These are phyloP conservation scores for Orussus abietinus DNA, from an alignment of 1,140 invertebrate genomes.

Conservation along the genomic window DNA sequence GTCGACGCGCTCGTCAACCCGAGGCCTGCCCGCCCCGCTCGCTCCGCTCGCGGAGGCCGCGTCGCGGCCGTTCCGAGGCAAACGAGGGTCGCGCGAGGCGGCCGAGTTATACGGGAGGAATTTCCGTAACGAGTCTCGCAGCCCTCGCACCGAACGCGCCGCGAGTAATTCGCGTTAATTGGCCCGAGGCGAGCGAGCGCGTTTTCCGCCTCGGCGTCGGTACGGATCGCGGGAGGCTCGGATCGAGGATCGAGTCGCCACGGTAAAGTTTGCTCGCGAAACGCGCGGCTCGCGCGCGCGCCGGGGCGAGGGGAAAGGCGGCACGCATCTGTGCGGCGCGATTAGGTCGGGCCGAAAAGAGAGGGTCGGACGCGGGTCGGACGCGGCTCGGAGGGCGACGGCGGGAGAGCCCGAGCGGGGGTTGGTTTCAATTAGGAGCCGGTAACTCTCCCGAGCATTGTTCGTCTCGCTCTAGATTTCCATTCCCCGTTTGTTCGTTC, in stretches of 20 bases:
- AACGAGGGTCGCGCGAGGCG: too few relatives aligned
- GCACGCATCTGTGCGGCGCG: slow-evolving; percentile 17
- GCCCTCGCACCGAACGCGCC: slow-evolving; percentile 45
- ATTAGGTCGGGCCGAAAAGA: slow-evolving; percentile 12
- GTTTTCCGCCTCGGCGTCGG: too few relatives aligned
- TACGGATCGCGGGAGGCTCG: too few relatives aligned
- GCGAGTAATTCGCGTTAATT: too few relatives aligned
- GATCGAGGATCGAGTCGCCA: too few relatives aligned
- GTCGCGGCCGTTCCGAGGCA: too few relatives aligned
- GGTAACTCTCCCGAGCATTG: slow-evolving; percentile 51
- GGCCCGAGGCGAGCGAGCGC: too few relatives aligned
- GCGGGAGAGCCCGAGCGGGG: slow-evolving; percentile 21
- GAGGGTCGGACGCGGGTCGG: background rate
- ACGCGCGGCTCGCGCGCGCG: slow-evolving; percentile 35
- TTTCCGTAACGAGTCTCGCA: slow-evolving; percentile 46
- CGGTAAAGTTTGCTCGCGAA: too few relatives aligned
- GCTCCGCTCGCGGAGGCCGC: too few relatives aligned
- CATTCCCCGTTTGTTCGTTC: slow-evolving; percentile 47
- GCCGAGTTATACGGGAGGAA: slow-evolving; percentile 28
- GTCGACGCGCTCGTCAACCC: too few relatives aligned
- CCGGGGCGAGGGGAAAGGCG: background rate
- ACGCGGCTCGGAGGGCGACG: background rate
- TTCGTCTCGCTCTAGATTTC: slow-evolving; percentile 53
- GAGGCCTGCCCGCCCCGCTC: too few relatives aligned
- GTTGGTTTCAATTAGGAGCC: slow-evolving; percentile 51